Percentiles rank a stretch among this genome's conserved stretches.
Evolutionary conservation across 1,140 invertebrate genomes (phyloP).

Genomic region (Zaprionus camerounensis): DNA sequence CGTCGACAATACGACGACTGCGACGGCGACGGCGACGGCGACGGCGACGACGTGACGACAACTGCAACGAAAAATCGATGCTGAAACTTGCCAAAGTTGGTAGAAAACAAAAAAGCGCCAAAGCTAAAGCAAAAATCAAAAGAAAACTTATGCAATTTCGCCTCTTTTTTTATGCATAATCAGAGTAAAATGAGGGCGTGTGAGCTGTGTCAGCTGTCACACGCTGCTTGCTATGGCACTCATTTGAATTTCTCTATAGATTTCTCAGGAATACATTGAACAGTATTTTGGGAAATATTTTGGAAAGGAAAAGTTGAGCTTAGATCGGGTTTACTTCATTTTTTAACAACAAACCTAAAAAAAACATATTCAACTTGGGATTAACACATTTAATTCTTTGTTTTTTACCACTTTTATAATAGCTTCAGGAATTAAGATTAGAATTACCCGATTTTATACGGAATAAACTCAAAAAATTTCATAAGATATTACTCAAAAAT

Average conservation of each 20-base stretch:
- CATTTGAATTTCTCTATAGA: neutral
- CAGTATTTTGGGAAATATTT: neutral
- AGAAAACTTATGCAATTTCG: conserved; percentile 45
- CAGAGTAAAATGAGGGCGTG: conserved; percentile 40
- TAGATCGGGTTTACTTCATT: no score
- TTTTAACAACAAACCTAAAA: no score
- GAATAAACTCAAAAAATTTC: no score
- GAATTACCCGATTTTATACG: no score
- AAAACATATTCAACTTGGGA: no score
- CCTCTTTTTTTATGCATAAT: conserved; percentile 41
- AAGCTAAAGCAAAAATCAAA: neutral
- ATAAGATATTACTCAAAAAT: no score
- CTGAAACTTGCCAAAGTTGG: conserved; percentile 30
- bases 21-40: neutral
- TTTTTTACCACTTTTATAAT: no score
- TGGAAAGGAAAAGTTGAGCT: neutral
- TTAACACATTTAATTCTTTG: no score
- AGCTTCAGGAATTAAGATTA: no score
- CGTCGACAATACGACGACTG: neutral
- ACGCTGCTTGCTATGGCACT: conserved; percentile 41
- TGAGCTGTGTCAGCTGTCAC: conserved; percentile 34
- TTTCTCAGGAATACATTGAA: neutral
- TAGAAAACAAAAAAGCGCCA: conserved; percentile 1
- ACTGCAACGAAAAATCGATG: conserved; percentile 54
- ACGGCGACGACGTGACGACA: conserved; percentile 32